A percentile compares a stretch with the other conserved stretches of the same genome.
Evolutionary conservation across 2,888 invertebrate genomes (phyloP).

Genomic region (Allacma fusca): DNA sequence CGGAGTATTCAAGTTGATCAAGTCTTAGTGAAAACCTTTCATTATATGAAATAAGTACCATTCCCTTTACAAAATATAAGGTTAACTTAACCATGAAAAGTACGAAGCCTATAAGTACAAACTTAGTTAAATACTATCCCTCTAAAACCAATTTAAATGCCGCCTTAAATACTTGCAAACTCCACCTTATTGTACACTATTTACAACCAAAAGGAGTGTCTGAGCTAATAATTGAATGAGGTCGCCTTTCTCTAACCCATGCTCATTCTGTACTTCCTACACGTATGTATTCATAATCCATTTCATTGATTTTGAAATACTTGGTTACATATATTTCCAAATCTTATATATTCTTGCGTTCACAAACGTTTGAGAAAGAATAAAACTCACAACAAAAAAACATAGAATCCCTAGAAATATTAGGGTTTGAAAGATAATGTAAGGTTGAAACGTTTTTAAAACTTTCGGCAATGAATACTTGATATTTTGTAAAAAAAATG

Average conservation of each 20-base stretch:
- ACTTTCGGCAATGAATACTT: too few species aligned
- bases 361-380: background rate
- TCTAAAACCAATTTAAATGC: too few species aligned
- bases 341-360: background rate
- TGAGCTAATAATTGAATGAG: background rate
- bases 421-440: background rate
- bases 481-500: too few species aligned
- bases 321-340: background rate
- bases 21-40: background rate
- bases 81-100: too few species aligned
- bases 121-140: background rate
- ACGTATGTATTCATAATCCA: background rate
- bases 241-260: too few species aligned
- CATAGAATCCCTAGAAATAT: background rate
- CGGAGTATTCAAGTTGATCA: slow-evolving; percentile 4
- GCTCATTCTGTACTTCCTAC: too few species aligned
- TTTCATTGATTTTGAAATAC: background rate
- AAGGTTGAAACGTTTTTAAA: background rate
- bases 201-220: slow-evolving; percentile 8
- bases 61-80: background rate
- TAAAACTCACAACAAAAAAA: background rate
- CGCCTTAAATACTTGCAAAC: background rate
- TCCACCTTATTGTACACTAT: background rate
- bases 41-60: background rate
- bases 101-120: too few species aligned